Evolutionary conservation across 23 tunicate species (phyloP).

Genomic region (Clavelina lepadiformis): DNA sequence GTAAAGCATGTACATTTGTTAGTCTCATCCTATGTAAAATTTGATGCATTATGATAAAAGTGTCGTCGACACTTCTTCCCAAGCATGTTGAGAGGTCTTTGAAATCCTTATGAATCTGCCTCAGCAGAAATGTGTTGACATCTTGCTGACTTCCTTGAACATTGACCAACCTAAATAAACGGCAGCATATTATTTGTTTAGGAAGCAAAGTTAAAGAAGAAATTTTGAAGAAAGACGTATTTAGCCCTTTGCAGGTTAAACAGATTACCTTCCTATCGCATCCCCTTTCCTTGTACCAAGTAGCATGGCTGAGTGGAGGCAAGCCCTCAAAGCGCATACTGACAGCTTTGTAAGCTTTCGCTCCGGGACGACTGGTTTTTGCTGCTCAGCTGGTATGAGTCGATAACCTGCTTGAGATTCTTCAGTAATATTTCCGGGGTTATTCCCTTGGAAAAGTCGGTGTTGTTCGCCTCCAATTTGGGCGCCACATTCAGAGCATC

Average conservation of each 20-base stretch:
- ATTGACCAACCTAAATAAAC: neutral
- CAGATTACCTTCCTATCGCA: neutral
- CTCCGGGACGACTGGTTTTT: slow-evolving; percentile 21
- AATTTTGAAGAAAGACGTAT: no score
- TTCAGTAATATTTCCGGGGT: slow-evolving; percentile 33
- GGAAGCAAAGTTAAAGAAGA: no score
- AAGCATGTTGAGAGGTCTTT: slow-evolving; percentile 6
- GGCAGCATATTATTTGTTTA: no score
- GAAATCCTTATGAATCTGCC: slow-evolving; percentile 35
- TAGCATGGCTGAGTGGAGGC: slow-evolving; percentile 28
- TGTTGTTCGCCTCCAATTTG: slow-evolving; percentile 28
- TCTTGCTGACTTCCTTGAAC: neutral
- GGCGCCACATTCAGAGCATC: slow-evolving; percentile 51
- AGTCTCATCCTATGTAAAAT: slow-evolving; percentile 21
- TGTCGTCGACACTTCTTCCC: slow-evolving; percentile 40
- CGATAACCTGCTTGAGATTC: slow-evolving; percentile 62
- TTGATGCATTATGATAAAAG: slow-evolving; percentile 28
- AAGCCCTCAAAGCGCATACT: slow-evolving; percentile 35
- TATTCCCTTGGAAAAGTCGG: slow-evolving; percentile 45
- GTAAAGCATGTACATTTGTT: slow-evolving; percentile 11
- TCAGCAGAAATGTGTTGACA: slow-evolving; percentile 6
- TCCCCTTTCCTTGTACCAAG: slow-evolving; percentile 16
- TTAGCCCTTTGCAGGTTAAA: neutral
- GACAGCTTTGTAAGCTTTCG: slow-evolving; percentile 29
- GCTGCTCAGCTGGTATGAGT: slow-evolving; percentile 12